These are phyloP conservation scores for Alca torda DNA, from an alignment of 2,797 vertebrate genomes.

Conservation along the genomic window DNA sequence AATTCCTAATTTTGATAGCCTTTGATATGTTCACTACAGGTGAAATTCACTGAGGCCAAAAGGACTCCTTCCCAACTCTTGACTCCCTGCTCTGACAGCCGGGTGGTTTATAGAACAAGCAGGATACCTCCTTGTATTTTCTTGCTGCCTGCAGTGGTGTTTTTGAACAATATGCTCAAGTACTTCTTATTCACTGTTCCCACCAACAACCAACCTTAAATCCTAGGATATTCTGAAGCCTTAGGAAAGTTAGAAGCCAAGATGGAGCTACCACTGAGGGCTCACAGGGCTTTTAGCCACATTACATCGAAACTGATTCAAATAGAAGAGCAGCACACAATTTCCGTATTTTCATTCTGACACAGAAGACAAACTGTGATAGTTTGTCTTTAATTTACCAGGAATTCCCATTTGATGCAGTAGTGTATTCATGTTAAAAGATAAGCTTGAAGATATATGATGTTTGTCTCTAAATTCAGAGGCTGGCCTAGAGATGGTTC, in stretches of 20 bases:
- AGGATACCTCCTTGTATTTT: neutral
- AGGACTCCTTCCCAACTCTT: neutral
- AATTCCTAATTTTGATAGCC: neutral
- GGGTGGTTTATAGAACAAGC: neutral
- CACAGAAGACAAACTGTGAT: neutral
- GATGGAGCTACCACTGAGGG: neutral
- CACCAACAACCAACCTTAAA: neutral
- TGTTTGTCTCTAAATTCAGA: neutral
- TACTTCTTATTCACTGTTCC: neutral
- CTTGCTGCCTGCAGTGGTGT: neutral
- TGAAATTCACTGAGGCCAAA: neutral
- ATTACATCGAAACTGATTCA: neutral
- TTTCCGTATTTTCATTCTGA: neutral
- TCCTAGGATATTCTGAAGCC: neutral
- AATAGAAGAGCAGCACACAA: neutral
- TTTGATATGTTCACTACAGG: neutral
- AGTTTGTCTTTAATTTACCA: neutral
- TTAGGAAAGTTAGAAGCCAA: neutral
- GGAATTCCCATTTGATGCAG: neutral
- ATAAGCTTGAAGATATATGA: neutral
- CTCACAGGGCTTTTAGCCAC: neutral
- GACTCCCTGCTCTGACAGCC: neutral
- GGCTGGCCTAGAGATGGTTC: neutral
- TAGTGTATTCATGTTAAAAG: neutral
- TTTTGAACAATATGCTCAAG: neutral